phyloP scores from a whole-genome alignment of 2,113 vertebrate species.

The Python bivittatus region DNA sequence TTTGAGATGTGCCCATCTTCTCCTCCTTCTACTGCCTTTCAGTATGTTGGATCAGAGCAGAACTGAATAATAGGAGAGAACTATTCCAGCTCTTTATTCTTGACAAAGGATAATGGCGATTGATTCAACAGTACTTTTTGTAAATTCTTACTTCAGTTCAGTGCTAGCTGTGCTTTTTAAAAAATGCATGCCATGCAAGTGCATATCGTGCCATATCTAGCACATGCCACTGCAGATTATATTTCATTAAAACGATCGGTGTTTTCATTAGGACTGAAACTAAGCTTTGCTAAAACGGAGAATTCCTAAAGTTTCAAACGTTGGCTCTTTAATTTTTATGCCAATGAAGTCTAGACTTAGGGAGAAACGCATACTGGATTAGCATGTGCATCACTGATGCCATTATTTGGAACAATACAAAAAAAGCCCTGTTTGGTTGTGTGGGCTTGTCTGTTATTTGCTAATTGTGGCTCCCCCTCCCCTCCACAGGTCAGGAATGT shows the following conservation, averaged over 20 bases:
- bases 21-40: background rate
- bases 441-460: background rate
- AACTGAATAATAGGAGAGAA: background rate
- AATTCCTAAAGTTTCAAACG: background rate
- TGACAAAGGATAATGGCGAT: background rate
- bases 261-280: background rate
- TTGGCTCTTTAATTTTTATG: background rate
- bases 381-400: background rate
- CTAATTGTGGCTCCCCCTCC: background rate
- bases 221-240: background rate
- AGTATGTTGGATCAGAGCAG: background rate
- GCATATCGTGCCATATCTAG: background rate
- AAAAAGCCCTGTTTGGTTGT: background rate
- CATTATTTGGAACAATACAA: background rate
- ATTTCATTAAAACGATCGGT: background rate
- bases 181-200: too few species aligned
- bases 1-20: background rate
- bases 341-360: background rate
- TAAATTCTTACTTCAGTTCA: background rate
- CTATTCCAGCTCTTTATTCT: background rate
- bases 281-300: background rate
- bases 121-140: background rate
- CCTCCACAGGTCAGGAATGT: constrained; percentile 1
- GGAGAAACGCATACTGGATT: background rate
- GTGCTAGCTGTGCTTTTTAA: background rate